Base-by-base conservation (phyloP, 2,113 vertebrate genomes). In the Limnothrissa miodon region DNA sequence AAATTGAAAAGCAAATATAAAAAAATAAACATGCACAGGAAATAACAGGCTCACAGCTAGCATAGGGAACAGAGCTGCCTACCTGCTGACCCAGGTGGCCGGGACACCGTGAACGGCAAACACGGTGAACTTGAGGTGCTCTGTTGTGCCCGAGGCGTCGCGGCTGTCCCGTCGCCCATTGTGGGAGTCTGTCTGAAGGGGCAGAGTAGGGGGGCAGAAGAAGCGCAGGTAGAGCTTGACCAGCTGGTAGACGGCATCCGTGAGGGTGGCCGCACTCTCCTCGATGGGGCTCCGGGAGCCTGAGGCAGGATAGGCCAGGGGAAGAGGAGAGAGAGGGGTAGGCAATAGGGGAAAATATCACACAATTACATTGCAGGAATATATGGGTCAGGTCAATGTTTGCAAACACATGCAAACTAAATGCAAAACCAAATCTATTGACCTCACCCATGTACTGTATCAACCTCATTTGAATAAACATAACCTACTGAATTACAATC, bases 61-160 rank as follows among this genome's bases (percentile, higher is more conserved):
- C 66, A 74, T 29, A 74, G 66, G 83, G 39, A 7, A 21, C 59
- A 23, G 29, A 15, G 15, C 56, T 29, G 44, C 84, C 88, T 92
- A 99, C 98, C 96, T 97, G 93, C 96, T 96, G 86, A 99, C 92
- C 98, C 98, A 99, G 84, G 83, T 88, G 90, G 93, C 84, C 11
- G 95, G 94, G 92, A 99, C 96, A 83, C 97, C 96, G 86, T 99
- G 98, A 62, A 97, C 91, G 44, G 97, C 97, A 89, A 96, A 98
- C 87, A 99, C 83, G 42, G 96, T 98, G 91, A 99, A 99, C 82
- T 99, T 97, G 56, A 99, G 96, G 86, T 98, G 97, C 84, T 99
- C 97, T 8, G 95, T 93, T 81, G 95, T 94, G 82, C 94, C 94
- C 29, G 95, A 96, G 0, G 97, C 97, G 89, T 98, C 97, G 85